Base-by-base conservation (phyloP, 2,113 vertebrate genomes). In the Pseudopipra pipra region DNA sequence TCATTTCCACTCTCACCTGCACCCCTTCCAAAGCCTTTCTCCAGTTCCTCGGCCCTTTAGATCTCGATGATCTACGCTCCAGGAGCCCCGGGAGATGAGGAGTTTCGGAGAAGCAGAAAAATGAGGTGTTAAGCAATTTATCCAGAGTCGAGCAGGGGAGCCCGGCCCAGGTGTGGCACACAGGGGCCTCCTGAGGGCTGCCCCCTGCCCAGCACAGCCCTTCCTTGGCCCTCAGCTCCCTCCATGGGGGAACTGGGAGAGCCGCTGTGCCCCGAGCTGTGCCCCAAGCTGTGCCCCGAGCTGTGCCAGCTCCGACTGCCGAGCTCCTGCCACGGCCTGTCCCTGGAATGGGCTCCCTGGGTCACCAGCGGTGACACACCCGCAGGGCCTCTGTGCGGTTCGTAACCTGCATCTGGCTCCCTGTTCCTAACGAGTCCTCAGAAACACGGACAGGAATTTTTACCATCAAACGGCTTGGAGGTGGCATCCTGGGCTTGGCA, bases 51-150 rank as follows among this genome's bases (percentile, higher is more conserved):
- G 0, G 25, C 63, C 41, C 24, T 28, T 71, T 4, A 14, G 9
- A 22, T 27, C 24, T 46, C 2, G 0, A 6, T 39, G n/a, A 46
- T 43, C 51, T 8, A 4, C 0, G 0, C 28, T n/a, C 24, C 17
- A 15, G 46, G 37, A 73, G 28, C 37, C 13, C 28, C 7, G 3
- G 33, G 25, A 55, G 7, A 39, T 6, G 23, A 47, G 63, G 46
- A 14, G 19, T 58, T 63, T 54, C 49, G 44, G 49, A 24, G 20
- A 41, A 61, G 9, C 0, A 4, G n/a, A 13, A 30, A 77, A 87
- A 44, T 1, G 9, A 19, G 19, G 7, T 7, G 8, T 5, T 30
- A 24, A 71, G 15, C 51, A 17, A 18, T 19, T 22, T n/a, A 31
- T 25, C 25, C 54, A 0, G 5, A 5, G 41, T 3, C 0, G 2